Percentiles rank a stretch among this genome's conserved stretches.
phyloP scores from a whole-genome alignment of 2,888 invertebrate genomes.

The Willowsia nigromaculata region DNA sequence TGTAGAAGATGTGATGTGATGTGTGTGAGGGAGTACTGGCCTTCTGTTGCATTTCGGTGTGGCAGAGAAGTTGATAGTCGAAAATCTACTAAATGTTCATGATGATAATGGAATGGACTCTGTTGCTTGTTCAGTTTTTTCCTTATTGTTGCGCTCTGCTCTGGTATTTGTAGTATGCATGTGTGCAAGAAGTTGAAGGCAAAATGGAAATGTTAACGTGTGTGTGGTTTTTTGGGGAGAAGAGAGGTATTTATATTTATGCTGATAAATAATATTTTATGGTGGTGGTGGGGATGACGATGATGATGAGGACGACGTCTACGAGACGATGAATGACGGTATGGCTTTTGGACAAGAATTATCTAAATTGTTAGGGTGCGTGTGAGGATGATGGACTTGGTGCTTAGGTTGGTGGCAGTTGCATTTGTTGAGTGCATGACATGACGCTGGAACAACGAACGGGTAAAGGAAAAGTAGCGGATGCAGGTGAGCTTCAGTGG shows the following conservation, averaged over 20 bases:
- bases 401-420: background rate
- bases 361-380: conserved; percentile 20
- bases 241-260: background rate
- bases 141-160: background rate
- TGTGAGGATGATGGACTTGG: background rate
- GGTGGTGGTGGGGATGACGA: background rate
- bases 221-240: background rate
- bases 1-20: background rate
- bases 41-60: background rate
- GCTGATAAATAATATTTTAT: background rate
- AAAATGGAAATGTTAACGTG: background rate
- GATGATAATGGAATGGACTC: background rate
- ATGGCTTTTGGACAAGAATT: background rate
- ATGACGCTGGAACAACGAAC: background rate
- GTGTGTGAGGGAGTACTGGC: background rate
- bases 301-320: background rate
- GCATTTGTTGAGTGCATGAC: background rate
- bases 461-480: background rate
- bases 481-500: background rate
- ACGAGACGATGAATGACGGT: background rate
- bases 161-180: background rate
- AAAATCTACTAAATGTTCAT: background rate
- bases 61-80: background rate
- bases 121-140: background rate
- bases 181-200: background rate